A percentile compares a stretch with the other conserved stretches of the same genome.
These are phyloP conservation scores for Miltochrista miniata DNA, from an alignment of 2,888 invertebrate species.

Conservation along the genomic window DNA sequence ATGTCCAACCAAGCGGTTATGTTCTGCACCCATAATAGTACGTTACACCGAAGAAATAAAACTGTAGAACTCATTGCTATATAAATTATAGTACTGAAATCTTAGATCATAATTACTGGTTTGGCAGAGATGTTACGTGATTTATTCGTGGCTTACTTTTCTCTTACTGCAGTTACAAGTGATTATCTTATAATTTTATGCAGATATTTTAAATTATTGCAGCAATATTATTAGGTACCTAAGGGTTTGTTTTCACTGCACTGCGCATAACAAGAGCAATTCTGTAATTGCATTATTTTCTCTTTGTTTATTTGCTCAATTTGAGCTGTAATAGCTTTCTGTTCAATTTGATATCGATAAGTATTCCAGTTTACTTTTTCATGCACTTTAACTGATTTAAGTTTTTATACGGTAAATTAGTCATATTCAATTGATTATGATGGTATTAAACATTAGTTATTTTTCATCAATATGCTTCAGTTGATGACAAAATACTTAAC, in stretches of 20 bases:
- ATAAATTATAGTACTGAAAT: conserved; percentile 27
- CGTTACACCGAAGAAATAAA: conserved; percentile 27
- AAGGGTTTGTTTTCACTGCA: conserved; percentile 39
- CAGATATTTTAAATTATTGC: neutral
- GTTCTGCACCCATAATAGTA: conserved; percentile 50
- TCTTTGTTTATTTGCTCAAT: conserved; percentile 36
- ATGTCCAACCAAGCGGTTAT: conserved; percentile 40
- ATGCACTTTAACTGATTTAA: no score
- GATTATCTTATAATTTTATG: conserved; percentile 4
- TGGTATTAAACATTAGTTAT: no score
- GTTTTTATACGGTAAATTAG: no score
- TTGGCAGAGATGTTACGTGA: conserved; percentile 26
- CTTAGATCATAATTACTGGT: conserved; percentile 32
- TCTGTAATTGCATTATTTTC: conserved; percentile 25
- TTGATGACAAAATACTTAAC: no score
- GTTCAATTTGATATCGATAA: conserved; percentile 15
- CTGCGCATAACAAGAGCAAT: conserved; percentile 16
- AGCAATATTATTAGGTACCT: neutral
- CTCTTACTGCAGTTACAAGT: conserved; percentile 18
- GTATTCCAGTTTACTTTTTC: conserved; percentile 17
- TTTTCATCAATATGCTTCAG: no score
- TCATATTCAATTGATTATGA: no score
- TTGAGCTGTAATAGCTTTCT: conserved; percentile 43
- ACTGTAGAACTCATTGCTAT: conserved; percentile 30
- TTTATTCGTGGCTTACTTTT: conserved; percentile 21